Evolutionary conservation across 2,888 invertebrate species (phyloP).

Genomic region (Oligia strigilis): DNA sequence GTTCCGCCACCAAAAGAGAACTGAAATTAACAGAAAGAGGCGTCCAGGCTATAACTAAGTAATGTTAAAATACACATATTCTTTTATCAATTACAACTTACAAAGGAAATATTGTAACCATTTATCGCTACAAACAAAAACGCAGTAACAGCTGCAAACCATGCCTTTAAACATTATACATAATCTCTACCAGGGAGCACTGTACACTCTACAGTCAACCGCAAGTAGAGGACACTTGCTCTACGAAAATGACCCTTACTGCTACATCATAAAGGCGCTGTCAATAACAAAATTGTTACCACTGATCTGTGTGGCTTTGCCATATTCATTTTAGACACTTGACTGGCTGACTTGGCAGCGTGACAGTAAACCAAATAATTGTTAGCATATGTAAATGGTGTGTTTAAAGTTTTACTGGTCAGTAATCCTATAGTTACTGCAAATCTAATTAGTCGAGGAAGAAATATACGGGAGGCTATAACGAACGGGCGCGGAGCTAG

Average conservation of each 20-base stretch:
- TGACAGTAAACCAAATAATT: slow-evolving; percentile 7
- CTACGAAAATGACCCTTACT: background rate
- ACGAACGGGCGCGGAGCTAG: background rate
- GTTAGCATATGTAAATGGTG: slow-evolving; percentile 2
- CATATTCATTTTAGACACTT: slow-evolving; percentile 6
- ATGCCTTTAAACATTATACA: no score
- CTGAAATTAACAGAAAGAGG: background rate
- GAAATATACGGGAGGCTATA: slow-evolving; percentile 21
- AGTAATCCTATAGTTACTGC: slow-evolving; percentile 1
- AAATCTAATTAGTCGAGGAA: slow-evolving; percentile 22
- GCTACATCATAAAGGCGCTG: background rate
- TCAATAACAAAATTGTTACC: no score
- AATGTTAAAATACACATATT: background rate
- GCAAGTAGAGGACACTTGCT: background rate
- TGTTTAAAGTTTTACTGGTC: slow-evolving; percentile 10
- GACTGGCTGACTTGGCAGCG: background rate
- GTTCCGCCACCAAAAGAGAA: background rate
- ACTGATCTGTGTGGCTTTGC: background rate
- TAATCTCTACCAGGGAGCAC: background rate
- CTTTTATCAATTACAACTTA: background rate
- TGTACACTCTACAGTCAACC: background rate
- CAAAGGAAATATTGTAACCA: background rate
- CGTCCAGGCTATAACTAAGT: background rate
- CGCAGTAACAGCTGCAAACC: background rate
- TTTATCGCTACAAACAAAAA: background rate